These are phyloP conservation scores for Drosophila nasuta DNA, from an alignment of 1,140 invertebrate species.

Conservation along the genomic window DNA sequence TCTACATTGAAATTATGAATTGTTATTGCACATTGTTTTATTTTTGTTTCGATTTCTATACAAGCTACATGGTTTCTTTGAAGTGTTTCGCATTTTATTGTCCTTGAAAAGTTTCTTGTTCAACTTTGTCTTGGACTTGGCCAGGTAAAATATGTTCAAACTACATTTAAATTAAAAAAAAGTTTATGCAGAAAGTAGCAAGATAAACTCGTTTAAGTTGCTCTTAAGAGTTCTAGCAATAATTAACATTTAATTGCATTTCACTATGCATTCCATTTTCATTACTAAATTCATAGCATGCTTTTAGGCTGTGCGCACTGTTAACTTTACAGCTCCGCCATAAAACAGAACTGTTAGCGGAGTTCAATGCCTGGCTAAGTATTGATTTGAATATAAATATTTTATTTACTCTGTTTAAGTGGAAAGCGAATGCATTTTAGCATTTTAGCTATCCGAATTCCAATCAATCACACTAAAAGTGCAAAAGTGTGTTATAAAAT, in stretches of 20 bases:
- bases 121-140: neutral
- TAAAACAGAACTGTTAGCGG: neutral
- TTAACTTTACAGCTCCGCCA: neutral
- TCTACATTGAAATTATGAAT: constrained; percentile 5
- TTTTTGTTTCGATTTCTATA: neutral
- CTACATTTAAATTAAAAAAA: neutral
- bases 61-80: neutral
- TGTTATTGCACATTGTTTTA: constrained; percentile 8
- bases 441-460: constrained; percentile 35
- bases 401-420: constrained; percentile 42
- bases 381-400: constrained; percentile 24
- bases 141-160: neutral
- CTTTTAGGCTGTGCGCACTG: neutral
- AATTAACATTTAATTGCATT: neutral
- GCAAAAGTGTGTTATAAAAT: constrained; percentile 70
- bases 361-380: constrained; percentile 3
- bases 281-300: neutral
- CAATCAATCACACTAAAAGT: constrained; percentile 80
- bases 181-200: neutral
- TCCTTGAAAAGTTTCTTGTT: neutral
- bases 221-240: too few species aligned
- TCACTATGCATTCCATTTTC: neutral
- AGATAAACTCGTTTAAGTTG: neutral
- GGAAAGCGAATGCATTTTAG: constrained; percentile 44
- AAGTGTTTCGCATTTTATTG: neutral